Evolutionary conservation across 2,113 vertebrate genomes (phyloP).

Genomic region (Neopipo cinnamomea): DNA sequence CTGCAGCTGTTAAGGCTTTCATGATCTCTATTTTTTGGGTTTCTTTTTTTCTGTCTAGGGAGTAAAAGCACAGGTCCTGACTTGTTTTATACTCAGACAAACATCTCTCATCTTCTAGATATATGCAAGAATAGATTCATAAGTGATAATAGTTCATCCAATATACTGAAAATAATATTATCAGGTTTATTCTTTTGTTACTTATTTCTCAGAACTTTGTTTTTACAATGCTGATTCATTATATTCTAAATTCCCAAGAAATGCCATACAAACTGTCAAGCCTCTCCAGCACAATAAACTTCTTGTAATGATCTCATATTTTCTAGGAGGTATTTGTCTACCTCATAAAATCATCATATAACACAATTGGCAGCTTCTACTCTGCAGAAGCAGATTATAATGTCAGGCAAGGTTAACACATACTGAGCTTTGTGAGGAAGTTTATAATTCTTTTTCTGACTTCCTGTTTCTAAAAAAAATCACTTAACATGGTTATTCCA

Average conservation of each 20-base stretch:
- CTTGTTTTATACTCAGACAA: neutral
- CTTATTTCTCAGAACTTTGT: neutral
- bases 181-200: neutral
- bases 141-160: neutral
- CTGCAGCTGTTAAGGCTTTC: neutral
- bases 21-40: too few species aligned
- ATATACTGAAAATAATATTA: neutral
- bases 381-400: constrained; percentile 11
- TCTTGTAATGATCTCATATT: neutral
- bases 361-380: neutral
- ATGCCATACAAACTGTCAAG: neutral
- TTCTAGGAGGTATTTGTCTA: constrained; percentile 33
- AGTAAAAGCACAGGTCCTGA: neutral
- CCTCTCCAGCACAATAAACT: neutral
- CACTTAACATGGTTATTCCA: neutral
- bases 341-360: constrained; percentile 22
- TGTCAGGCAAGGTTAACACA: constrained; percentile 16
- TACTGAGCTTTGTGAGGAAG: neutral
- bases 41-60: neutral
- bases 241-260: neutral
- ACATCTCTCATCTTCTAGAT: neutral
- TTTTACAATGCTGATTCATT: neutral
- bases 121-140: neutral
- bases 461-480: neutral
- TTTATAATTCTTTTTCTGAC: neutral